phyloP scores from a whole-genome alignment of 2,113 vertebrate genomes.

The Rhineura floridana region DNA sequence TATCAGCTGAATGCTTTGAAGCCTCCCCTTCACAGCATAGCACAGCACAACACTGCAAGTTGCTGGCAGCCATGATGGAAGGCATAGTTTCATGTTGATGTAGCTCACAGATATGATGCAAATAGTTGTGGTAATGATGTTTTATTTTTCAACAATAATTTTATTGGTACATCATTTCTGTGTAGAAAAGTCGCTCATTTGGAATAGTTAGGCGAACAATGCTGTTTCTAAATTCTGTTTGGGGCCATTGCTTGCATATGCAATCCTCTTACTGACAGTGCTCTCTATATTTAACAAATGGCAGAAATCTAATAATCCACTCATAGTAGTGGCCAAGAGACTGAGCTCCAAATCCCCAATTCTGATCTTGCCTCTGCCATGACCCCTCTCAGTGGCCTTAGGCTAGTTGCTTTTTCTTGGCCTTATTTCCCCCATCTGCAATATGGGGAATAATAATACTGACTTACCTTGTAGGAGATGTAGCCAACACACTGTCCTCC shows the following conservation, averaged over 20 bases:
- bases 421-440: neutral
- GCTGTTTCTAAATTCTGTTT: neutral
- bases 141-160: neutral
- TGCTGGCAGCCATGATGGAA: constrained; percentile 67
- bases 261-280: neutral
- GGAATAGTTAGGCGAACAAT: neutral
- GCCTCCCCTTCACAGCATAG: constrained; percentile 49
- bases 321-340: neutral
- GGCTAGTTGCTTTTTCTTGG: neutral
- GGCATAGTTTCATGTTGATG: constrained; percentile 27
- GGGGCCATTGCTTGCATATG: neutral
- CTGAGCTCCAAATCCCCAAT: neutral
- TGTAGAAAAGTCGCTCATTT: constrained; percentile 16
- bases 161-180: neutral
- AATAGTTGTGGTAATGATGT: neutral
- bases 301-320: neutral
- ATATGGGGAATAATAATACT: neutral
- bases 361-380: neutral
- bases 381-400: neutral
- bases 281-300: neutral
- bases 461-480: neutral
- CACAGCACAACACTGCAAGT: constrained; percentile 57
- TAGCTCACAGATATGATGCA: neutral
- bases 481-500: no score
- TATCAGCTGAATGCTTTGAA: constrained; percentile 55